A percentile compares a stretch with the other conserved stretches of the same genome.
phyloP scores from a whole-genome alignment of 2,113 vertebrate genomes.

The Pachycephala philippinensis region DNA sequence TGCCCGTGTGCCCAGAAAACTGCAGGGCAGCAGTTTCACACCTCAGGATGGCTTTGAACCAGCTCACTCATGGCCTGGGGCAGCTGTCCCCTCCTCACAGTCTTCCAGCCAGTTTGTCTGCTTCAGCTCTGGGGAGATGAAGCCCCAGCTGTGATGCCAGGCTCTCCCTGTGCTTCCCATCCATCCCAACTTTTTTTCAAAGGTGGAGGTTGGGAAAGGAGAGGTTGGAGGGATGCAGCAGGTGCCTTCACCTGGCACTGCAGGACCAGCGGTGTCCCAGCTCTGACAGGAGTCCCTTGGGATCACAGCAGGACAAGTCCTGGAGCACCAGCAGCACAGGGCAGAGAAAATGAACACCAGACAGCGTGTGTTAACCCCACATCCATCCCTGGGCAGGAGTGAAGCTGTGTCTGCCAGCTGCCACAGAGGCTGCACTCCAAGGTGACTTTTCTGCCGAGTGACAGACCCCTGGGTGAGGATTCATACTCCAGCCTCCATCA shows the following conservation, averaged over 20 bases:
- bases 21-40: not conserved
- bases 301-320: not conserved
- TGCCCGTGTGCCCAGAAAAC: not conserved
- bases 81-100: not conserved
- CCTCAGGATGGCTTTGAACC: not conserved
- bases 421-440: not conserved
- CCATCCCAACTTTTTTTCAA: not conserved
- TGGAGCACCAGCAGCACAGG: not conserved
- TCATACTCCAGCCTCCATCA: not conserved
- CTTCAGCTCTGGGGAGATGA: fast-evolving
- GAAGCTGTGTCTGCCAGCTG: not conserved
- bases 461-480: not conserved
- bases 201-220: not conserved
- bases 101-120: not conserved
- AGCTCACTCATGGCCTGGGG: not conserved
- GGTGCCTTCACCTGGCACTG: not conserved
- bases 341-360: not conserved
- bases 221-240: fast-evolving
- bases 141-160: not conserved
- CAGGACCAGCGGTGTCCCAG: fast-evolving
- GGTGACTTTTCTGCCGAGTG: not conserved
- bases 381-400: not conserved
- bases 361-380: fast-evolving
- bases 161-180: not conserved
- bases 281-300: not conserved